A percentile compares a stretch with the other conserved stretches of the same genome.
Evolutionary conservation across 2,113 vertebrate genomes (phyloP).

Genomic region (Alectura lathami): DNA sequence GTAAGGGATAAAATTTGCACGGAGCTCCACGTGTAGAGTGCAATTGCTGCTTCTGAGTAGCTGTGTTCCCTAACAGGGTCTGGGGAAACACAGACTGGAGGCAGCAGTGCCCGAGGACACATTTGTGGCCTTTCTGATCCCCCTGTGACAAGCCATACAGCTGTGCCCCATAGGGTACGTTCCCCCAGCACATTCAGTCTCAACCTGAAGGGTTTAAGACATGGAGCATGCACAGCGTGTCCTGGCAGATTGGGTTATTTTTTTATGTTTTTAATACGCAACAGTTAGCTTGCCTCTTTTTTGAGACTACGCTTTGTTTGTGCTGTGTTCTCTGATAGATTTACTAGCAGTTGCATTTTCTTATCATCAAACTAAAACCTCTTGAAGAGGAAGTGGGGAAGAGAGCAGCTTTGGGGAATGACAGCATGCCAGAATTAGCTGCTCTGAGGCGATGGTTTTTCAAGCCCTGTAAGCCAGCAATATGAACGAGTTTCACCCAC

Average conservation of each 20-base stretch:
- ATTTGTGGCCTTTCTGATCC: not conserved
- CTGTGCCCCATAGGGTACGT: not conserved
- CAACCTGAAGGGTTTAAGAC: not conserved
- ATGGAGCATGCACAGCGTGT: fast-evolving
- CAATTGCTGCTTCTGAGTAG: fast-evolving
- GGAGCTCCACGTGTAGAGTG: not conserved
- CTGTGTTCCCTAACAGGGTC: fast-evolving
- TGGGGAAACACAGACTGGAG: not conserved
- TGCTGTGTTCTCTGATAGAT: not conserved
- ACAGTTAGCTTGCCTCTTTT: not conserved
- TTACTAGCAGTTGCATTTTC: not conserved
- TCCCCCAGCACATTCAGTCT: not conserved
- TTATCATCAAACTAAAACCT: not conserved
- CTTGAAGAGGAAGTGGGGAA: not conserved
- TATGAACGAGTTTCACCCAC: not conserved
- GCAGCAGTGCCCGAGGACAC: not conserved
- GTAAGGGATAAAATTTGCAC: not conserved
- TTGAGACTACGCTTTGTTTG: not conserved
- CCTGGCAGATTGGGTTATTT: not conserved
- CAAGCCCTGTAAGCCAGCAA: not conserved
- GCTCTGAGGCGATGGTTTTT: not conserved
- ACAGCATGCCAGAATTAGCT: not conserved
- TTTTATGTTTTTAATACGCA: not conserved
- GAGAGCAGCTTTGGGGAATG: not conserved
- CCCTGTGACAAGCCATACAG: not conserved